Base-by-base conservation (phyloP, 2,888 invertebrate species). In the Serrognathus titanus region DNA sequence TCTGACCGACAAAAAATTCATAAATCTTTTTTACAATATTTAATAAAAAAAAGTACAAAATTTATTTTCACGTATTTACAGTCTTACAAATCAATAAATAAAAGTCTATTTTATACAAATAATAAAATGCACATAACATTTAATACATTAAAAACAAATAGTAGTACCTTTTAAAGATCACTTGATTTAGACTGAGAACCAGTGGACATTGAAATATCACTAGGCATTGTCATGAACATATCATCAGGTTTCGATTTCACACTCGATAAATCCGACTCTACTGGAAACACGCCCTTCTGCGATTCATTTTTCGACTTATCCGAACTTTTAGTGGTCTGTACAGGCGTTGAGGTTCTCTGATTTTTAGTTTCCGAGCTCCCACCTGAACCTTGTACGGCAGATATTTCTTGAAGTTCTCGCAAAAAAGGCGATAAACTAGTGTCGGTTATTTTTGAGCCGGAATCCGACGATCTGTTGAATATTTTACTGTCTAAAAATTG, bases 311-410 rank as follows among this genome's bases (percentile, higher is more conserved):
- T 71, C 1, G 68, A 81, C 0, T 82, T 81, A 63, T 79, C 79
- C 1, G 81, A 79, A 64, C 78, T 82, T 3, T 81, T 81, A 64
- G 77, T 80, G 16, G 78, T 75, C 57, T 80, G 81, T 6, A 84
- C 80, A 0, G 84, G 84, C 2, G 85, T 85, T 0, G 85, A 85
- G 3, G 85, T 85, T 1, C 82, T 76, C 36, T 71, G 72, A 8
- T 66, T 68, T 43, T 56, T 60, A 50, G 65, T 68, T 12, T 70
- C 68, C 2, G 39, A 45, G 53, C 65, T 64, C n/a, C 38, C 35
- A 20, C 55, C 54, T 2, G 62, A 60, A 48, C 61, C 64, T 11
- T 69, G 66, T 53, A 72, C 72, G 5, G 67, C 66, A 5, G 74
- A 73, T 39, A 74, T 52, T 48, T 75, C 72, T 4, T 71, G 66